phyloP scores from a whole-genome alignment of 2,113 vertebrate genomes.

The Trematocara variabile region DNA sequence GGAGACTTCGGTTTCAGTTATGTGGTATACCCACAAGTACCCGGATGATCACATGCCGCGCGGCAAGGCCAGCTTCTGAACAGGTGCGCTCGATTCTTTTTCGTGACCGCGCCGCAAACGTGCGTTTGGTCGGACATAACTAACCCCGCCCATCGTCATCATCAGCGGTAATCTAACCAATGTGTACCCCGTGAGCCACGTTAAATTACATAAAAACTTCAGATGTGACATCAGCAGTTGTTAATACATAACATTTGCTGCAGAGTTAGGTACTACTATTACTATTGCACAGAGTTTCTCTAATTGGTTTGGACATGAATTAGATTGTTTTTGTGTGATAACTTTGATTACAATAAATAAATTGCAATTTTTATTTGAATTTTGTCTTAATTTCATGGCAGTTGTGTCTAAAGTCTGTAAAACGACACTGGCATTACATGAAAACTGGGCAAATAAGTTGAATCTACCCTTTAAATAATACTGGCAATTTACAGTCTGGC shows the following conservation, averaged over 20 bases:
- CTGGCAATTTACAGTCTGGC: neutral
- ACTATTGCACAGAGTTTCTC: neutral
- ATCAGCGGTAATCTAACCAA: neutral
- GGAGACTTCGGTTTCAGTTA: neutral
- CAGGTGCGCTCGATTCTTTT: neutral
- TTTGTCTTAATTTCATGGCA: neutral
- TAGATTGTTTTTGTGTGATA: neutral
- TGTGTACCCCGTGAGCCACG: neutral
- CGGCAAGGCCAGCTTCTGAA: neutral
- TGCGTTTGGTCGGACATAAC: neutral
- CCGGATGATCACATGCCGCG: constrained; percentile 67
- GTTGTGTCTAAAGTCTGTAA: neutral
- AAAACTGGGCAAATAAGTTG: neutral
- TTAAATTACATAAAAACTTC: constrained; percentile 25
- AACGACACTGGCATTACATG: neutral
- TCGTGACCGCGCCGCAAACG: neutral
- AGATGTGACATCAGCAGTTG: neutral
- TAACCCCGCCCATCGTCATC: neutral
- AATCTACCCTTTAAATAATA: neutral
- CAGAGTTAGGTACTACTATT: neutral
- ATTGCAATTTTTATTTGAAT: neutral
- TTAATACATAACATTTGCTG: neutral
- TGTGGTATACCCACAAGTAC: neutral
- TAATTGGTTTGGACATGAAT: neutral
- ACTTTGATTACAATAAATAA: neutral